Evolutionary conservation across 2,113 vertebrate genomes (phyloP).

Genomic region (Rhipidura dahli): DNA sequence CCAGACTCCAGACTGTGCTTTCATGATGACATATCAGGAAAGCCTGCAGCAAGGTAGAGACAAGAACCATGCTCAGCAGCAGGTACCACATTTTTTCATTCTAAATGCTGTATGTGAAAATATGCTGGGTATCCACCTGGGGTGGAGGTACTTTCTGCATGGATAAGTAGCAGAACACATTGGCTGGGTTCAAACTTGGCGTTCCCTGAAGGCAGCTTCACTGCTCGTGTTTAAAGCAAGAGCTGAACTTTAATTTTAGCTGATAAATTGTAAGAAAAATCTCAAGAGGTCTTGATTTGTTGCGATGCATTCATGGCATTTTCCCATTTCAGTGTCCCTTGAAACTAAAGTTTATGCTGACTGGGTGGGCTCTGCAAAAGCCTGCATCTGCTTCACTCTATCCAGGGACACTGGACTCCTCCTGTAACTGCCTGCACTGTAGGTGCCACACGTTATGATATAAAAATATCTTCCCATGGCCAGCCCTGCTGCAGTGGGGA

Average conservation of each 20-base stretch:
- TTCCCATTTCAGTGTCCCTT: background rate
- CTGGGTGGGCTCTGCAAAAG: background rate
- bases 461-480: background rate
- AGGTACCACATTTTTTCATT: background rate
- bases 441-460: background rate
- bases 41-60: background rate
- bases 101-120: background rate
- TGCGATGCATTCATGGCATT: accelerated
- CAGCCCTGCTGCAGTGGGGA: background rate
- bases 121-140: accelerated
- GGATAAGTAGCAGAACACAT: background rate
- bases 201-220: background rate
- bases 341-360: background rate
- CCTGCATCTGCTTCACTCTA: background rate
- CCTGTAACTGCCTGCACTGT: background rate
- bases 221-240: background rate
- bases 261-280: background rate
- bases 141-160: background rate
- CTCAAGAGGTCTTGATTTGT: background rate
- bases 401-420: background rate
- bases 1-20: background rate
- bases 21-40: background rate
- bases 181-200: accelerated
- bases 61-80: background rate
- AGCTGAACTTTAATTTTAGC: background rate